These are phyloP conservation scores for Phodopus roborovskii DNA, from an alignment of 2,113 vertebrate genomes.

Conservation along the genomic window DNA sequence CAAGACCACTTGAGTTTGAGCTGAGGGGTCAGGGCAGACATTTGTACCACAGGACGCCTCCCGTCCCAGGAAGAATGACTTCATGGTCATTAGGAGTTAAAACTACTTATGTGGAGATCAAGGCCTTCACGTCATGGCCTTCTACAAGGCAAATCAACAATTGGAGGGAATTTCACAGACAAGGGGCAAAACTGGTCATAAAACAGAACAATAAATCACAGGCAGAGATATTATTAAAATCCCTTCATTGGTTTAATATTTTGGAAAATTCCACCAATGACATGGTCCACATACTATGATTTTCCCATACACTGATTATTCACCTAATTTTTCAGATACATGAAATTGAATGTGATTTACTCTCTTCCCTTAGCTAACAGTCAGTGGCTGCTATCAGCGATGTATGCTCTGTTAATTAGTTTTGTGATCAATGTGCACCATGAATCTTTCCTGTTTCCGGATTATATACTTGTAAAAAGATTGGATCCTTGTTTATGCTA, in stretches of 20 bases:
- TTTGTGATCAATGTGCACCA: background rate
- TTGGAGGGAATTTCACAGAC: background rate
- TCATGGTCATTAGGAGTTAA: background rate
- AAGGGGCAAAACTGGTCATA: background rate
- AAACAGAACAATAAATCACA: background rate
- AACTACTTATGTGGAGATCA: background rate
- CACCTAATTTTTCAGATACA: background rate
- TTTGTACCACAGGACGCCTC: fast-evolving
- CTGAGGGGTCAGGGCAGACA: background rate
- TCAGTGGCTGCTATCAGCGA: fast-evolving
- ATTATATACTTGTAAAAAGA: background rate
- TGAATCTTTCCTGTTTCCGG: background rate
- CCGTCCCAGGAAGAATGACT: background rate
- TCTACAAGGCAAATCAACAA: background rate
- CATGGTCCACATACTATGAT: background rate
- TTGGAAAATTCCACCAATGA: slow-evolving; percentile 15
- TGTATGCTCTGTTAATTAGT: background rate
- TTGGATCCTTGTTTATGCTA: background rate
- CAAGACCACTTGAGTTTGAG: background rate
- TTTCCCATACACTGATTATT: background rate
- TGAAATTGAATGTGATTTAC: background rate
- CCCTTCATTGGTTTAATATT: background rate
- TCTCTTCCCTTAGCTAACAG: background rate
- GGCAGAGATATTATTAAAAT: background rate
- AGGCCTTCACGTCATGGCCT: background rate